Evolutionary conservation across 2,888 invertebrate species (phyloP), one percentile per base, ranked within the genome.

Genomic region (Amaurobius ferox): DNA sequence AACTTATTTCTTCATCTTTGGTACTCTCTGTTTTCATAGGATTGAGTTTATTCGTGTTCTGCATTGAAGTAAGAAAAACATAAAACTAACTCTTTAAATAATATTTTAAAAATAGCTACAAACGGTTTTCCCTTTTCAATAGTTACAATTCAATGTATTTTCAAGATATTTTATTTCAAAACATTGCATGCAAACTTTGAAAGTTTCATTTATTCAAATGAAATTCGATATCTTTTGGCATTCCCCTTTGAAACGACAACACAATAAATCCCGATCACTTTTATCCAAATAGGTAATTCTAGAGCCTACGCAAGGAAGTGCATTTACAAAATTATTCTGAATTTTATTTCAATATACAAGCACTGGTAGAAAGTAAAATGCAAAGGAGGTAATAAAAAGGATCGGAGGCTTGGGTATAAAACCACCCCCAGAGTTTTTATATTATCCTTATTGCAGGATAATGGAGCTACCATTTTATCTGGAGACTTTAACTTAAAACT

Each of bases 241-340:
- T 55, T 55, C 23, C 3, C 23, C 19, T 5, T 6, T 23, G 23
- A 55, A 55, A 16, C n/a, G 16, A 6, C 55, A 2, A 23, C 55
- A 23, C 23, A 55, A 55, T 55, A 55, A 55, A 55, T 23, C 23
- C 23, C 19, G 23, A 55, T 23, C 55, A 55, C 3, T 23, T 23
- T 55, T 55, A 55, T 55, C 23, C 55, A 6, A n/a, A 55, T 23
- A 23, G 19, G 55, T 55, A 55, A 55, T 23, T 55, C 23, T 23
- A 11, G 11, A 23, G 23, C 11, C 5, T 23, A 11, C 23, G 35
- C 16, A 11, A 3, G 11, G 55, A 55, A 55, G 55, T 55, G 55
- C 55, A 55, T 55, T 55, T 55, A 55, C 55, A 55, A 55, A 55
- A 55, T 55, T 55, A 55, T 55, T 55, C 55, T 23, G 55, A 55